Percentiles rank a stretch among this genome's conserved stretches.
phyloP scores from a whole-genome alignment of 2,113 vertebrate species.

The Todiramphus saurophagus region DNA sequence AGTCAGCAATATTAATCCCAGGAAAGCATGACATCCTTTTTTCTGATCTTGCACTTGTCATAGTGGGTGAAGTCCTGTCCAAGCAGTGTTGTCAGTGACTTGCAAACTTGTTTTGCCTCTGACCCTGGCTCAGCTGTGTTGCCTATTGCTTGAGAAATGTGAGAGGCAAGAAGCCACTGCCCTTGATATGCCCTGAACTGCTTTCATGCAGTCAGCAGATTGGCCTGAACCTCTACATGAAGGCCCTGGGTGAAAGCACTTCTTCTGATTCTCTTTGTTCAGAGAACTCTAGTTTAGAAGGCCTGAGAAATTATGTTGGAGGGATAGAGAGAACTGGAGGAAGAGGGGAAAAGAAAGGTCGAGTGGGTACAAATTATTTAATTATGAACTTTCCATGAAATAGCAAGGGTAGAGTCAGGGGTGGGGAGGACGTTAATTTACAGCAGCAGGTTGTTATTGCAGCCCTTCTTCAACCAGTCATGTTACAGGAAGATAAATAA shows the following conservation, averaged over 20 bases:
- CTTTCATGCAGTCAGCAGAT: background rate
- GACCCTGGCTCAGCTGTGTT: background rate
- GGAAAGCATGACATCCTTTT: background rate
- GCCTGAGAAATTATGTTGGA: background rate
- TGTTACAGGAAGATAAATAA: constrained; percentile 54
- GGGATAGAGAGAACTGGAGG: background rate
- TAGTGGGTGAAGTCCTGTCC: background rate
- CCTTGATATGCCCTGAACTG: background rate
- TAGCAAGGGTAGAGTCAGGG: background rate
- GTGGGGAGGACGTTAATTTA: constrained; percentile 6
- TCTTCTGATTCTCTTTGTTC: background rate
- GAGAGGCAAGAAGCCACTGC: background rate
- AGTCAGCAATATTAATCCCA: background rate
- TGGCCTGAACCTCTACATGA: background rate
- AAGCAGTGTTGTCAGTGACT: background rate
- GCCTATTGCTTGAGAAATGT: background rate
- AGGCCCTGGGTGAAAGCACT: background rate
- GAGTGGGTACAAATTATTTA: background rate
- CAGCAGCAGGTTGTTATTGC: constrained; percentile 19
- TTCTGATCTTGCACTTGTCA: background rate
- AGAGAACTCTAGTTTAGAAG: background rate
- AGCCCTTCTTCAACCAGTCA: constrained; percentile 28
- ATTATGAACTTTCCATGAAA: constrained; percentile 7
- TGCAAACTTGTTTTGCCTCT: background rate
- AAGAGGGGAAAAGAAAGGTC: background rate